These are phyloP conservation scores for Euphydryas editha DNA, from an alignment of 2,888 invertebrate genomes.

Conservation along the genomic window DNA sequence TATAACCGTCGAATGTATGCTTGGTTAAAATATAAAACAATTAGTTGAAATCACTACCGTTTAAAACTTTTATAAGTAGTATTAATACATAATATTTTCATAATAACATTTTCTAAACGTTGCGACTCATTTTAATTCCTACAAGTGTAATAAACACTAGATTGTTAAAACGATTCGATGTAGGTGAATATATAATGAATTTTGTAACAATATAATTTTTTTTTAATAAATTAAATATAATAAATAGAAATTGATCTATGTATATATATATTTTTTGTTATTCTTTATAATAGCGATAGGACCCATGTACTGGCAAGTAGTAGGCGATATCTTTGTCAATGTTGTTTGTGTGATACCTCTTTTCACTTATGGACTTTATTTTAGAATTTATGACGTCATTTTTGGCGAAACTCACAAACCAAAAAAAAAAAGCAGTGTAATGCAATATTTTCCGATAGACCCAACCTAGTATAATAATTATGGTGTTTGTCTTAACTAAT, in stretches of 20 bases:
- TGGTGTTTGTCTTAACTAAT: too few relatives aligned
- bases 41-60: slow-evolving; percentile 2
- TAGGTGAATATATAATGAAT: slow-evolving; percentile 9
- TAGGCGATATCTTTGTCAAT: neutral
- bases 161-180: slow-evolving; percentile 7
- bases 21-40: neutral
- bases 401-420: neutral
- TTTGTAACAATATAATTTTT: slow-evolving; percentile 3
- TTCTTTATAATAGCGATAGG: neutral
- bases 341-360: neutral
- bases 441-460: too few relatives aligned
- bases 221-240: neutral
- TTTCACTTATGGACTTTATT: slow-evolving; percentile 1
- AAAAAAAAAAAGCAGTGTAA: neutral
- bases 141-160: slow-evolving; percentile 4
- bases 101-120: slow-evolving; percentile 6
- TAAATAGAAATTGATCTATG: slow-evolving; percentile 1
- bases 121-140: neutral
- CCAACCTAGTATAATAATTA: too few relatives aligned
- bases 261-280: slow-evolving; percentile 1
- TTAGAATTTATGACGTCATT: neutral
- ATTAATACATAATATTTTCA: slow-evolving; percentile 5
- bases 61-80: slow-evolving; percentile 3
- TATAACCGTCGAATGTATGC: slow-evolving; percentile 3
- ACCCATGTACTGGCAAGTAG: neutral